A percentile compares a stretch with the other conserved stretches of the same genome.
Conservation (phyloP, 2,113 vertebrate genomes). For the Cyanoliseus patagonus region DNA sequence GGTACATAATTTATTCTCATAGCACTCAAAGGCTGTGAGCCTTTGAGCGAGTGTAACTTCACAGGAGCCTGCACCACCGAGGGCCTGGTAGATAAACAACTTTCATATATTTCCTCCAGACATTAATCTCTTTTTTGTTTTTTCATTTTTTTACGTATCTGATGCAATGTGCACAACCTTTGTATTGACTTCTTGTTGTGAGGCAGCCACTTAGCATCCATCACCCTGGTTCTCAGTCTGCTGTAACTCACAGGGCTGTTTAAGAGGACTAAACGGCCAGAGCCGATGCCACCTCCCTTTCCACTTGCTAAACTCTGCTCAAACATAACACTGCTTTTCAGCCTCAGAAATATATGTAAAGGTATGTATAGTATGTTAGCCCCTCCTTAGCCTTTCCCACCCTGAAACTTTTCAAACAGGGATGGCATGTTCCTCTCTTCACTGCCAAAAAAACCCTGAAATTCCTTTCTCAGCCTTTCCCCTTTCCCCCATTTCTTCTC, state of each 20-base stretch:
- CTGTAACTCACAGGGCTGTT: not conserved
- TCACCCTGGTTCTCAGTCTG: not conserved
- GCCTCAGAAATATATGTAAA: slow-evolving; percentile 48
- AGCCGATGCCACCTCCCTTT: not conserved
- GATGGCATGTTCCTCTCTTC: slow-evolving; percentile 58
- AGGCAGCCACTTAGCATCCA: not conserved
- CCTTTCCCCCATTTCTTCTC: slow-evolving; percentile 51
- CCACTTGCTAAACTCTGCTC: slow-evolving; percentile 17
- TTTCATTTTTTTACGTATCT: not conserved
- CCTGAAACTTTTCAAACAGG: slow-evolving; percentile 51
- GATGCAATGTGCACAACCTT: not conserved
- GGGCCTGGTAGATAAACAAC: not conserved
- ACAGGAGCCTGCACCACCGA: not conserved
- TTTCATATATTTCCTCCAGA: not conserved
- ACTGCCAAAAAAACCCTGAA: slow-evolving; percentile 1
- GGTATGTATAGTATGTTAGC: slow-evolving; percentile 67
- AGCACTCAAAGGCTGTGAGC: not conserved
- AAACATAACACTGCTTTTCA: slow-evolving; percentile 14
- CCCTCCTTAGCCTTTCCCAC: slow-evolving; percentile 66
- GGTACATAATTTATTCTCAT: not conserved
- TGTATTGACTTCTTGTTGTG: not conserved
- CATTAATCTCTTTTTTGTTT: not conserved
- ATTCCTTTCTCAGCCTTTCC: slow-evolving; percentile 46
- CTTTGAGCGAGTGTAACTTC: not conserved
- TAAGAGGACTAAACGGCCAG: not conserved